These are phyloP conservation scores for Eubasilissa splendida DNA, from an alignment of 2,888 invertebrate genomes.

Conservation along the genomic window DNA sequence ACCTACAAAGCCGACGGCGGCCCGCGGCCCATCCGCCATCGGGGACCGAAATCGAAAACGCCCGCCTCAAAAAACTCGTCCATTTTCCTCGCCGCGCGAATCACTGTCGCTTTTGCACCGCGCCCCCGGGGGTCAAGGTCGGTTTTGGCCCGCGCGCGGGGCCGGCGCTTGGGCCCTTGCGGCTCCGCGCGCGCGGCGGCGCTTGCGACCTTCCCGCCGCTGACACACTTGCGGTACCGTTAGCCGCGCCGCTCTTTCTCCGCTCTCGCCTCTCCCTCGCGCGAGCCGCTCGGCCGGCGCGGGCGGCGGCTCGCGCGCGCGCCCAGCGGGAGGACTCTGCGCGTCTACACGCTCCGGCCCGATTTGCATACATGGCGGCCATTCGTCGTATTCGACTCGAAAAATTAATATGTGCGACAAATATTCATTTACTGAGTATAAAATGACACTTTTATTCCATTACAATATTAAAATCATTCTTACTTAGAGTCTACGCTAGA, in stretches of 20 bases:
- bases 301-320: background rate
- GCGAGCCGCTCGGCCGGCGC: background rate
- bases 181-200: slow-evolving; percentile 11
- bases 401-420: too few relatives aligned
- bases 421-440: too few relatives aligned
- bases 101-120: slow-evolving; percentile 22
- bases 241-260: slow-evolving; percentile 10
- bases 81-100: slow-evolving; percentile 18
- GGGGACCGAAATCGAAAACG: slow-evolving; percentile 30
- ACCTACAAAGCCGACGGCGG: slow-evolving; percentile 6
- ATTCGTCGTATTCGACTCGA: background rate
- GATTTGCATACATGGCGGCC: background rate
- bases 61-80: slow-evolving; percentile 1
- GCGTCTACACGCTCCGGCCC: too few relatives aligned
- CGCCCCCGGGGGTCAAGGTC: slow-evolving; percentile 21
- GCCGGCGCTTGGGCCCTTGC: slow-evolving; percentile 13
- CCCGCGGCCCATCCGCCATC: background rate
- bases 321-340: too few relatives aligned
- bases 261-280: background rate
- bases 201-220: slow-evolving; percentile 21
- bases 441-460: too few relatives aligned
- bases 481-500: too few relatives aligned
- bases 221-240: slow-evolving; percentile 28
- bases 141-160: slow-evolving; percentile 28
- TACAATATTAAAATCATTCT: too few relatives aligned